phyloP scores from a whole-genome alignment of 2,888 invertebrate genomes.

The Automeris io region DNA sequence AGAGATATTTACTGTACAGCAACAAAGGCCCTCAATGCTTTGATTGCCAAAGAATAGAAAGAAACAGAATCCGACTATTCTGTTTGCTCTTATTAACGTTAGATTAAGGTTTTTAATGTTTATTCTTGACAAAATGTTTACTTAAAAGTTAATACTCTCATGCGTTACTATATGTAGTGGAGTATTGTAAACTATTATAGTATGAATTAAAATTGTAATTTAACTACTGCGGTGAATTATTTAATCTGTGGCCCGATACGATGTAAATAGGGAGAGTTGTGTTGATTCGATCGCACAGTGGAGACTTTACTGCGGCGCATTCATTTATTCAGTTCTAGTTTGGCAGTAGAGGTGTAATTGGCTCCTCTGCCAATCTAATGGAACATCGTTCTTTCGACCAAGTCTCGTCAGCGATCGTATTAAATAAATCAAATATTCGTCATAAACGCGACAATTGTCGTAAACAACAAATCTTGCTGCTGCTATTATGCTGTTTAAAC shows the following conservation, averaged over 20 bases:
- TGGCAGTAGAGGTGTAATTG: conserved; percentile 60
- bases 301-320: conserved; percentile 20
- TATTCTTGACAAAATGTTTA: no score
- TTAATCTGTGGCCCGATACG: conserved; percentile 36
- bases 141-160: no score
- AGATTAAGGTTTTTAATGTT: no score
- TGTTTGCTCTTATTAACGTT: no score
- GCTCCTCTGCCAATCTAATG: conserved; percentile 72
- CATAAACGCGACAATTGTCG: conserved; percentile 65
- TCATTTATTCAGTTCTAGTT: conserved; percentile 49
- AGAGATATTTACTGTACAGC: conserved; percentile 26
- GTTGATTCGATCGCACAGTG: conserved; percentile 38
- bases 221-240: not conserved
- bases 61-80: conserved; percentile 4
- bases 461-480: conserved; percentile 67
- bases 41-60: conserved; percentile 31
- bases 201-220: not conserved
- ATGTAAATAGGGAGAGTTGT: conserved; percentile 16
- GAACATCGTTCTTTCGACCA: conserved; percentile 64
- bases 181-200: no score
- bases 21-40: conserved; percentile 33
- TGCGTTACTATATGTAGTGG: no score
- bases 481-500: conserved; percentile 77
- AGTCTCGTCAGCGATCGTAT: conserved; percentile 53
- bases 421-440: conserved; percentile 66